Evolutionary conservation across 2,888 invertebrate genomes (phyloP), one percentile per base, ranked within the genome.

Genomic region (Pheosia tremula): DNA sequence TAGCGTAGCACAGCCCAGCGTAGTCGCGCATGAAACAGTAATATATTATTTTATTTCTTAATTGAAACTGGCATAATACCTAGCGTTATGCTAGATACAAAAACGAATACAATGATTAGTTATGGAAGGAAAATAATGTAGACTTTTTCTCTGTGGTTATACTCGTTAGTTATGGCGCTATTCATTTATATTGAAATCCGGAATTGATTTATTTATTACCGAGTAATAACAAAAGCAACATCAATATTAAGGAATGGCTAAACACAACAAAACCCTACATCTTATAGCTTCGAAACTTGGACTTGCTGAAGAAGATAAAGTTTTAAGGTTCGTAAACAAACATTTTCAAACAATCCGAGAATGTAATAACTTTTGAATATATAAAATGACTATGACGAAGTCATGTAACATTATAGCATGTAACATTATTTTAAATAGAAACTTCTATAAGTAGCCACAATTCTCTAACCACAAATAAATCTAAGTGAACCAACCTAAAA

Each of bases 271-370:
- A 81, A 88, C 89, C 53, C 71, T 92, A 10, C 75, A 77, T 56
- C 64, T 90, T n/a, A 77, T 91, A 71, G 90, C 91, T 36, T 75
- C 81, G 3, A 93, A 93, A 76, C 79, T 93, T 60, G 91, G 91
- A 38, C 74, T 93, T 39, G 75, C 67, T n/a, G 85, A 88, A 4
- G 88, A 92, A 70, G 87, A 86, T 47, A 90, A 87, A 83, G 85
- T 91, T 75, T 60, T 92, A 59, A 84, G 87, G 93, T 93, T 79
- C 74, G 75, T 72, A 62, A 67, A 66, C 54, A 63, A 63, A 59
- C 54, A 45, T 4, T 13, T 53, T 61, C 53, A 49, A 47, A 39
- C 50, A 54, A 58, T 6, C n/a, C 47, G 5, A 47, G 4, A 47
- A 5, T n/a, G 3, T 47, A n/a, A 3, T 4, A 47, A n/a, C n/a